Base-by-base conservation (phyloP, 2,797 vertebrate genomes). In the Trichosurus vulpecula region DNA sequence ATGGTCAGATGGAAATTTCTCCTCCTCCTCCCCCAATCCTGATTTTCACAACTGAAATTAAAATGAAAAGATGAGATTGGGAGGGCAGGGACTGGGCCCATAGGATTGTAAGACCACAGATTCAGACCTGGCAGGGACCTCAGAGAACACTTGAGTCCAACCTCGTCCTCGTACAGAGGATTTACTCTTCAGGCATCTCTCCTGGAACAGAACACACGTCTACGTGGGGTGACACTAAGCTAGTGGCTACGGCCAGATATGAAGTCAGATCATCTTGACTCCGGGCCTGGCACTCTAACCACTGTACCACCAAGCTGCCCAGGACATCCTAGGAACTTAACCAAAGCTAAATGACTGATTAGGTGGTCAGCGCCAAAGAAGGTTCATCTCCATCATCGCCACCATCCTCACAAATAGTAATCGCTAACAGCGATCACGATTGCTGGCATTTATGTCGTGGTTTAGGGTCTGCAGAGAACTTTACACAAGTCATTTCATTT, bases 1-100 rank as follows among this genome's bases (percentile, higher is more conserved):
- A 94, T 30, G 47, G 94, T 94, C 95, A 94, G 95, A 90, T 93
- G 92, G 93, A 95, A 93, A 95, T 57, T 90, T 93, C 92, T 66
- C 91, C 87, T 81, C 66, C 92, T 52, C 41, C 74, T 31, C 31
- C 87, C 35, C 41, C 13, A 51, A 27, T 87, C 22, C 74, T 87
- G 41, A 87, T 87, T 87, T 87, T 41, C 74, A 47, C 51, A 87
- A 51, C 74, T 87, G 74, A 87, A 87, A 87, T 87, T 27, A 87
- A 27, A 87, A 87, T 87, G 74, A 87, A 87, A 87, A 87, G 74
- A 87, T 27, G 22, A 87, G 41, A 51, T 87, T 51, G 74, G 25
- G 87, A 35, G 41, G 74, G 41, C 4, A 87, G 25, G 41, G 25
- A 4, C 74, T 51, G 74, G 74, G 74, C 2, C 22, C n/a, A 47